These are phyloP conservation scores for Sorex maritimensis DNA, from an alignment of 2,797 vertebrate species.

Conservation along the genomic window DNA sequence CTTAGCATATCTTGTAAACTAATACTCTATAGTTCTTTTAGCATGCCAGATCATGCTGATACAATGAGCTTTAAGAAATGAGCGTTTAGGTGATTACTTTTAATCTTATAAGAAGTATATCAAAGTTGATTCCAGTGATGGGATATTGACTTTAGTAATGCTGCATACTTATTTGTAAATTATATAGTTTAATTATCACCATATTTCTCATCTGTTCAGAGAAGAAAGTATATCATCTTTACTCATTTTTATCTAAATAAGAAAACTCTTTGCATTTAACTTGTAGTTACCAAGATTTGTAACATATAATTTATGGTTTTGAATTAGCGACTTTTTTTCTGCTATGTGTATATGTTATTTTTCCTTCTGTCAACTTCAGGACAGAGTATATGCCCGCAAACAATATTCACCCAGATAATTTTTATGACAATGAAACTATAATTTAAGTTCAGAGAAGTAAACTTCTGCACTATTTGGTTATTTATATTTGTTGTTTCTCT, in stretches of 20 bases:
- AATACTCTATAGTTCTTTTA: neutral
- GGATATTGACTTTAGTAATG: neutral
- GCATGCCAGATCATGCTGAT: neutral
- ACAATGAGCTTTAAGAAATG: neutral
- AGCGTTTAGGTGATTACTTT: neutral
- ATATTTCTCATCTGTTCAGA: conserved; percentile 36
- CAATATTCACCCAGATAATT: neutral
- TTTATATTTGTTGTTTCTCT: conserved; percentile 7
- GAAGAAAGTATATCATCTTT: neutral
- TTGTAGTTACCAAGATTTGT: conserved; percentile 7
- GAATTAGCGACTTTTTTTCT: conserved; percentile 64
- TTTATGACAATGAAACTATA: conserved; percentile 30
- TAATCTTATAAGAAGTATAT: neutral
- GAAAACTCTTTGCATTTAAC: conserved; percentile 46
- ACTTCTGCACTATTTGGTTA: neutral
- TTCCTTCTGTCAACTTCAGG: conserved; percentile 12
- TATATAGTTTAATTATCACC: neutral
- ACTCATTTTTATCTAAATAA: conserved; percentile 50
- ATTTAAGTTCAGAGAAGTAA: conserved; percentile 7
- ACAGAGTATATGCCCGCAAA: neutral
- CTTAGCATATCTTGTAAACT: neutral
- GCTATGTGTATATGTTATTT: conserved; percentile 44
- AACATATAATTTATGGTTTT: conserved; percentile 57
- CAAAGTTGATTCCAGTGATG: neutral
- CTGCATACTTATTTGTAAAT: neutral